phyloP scores from a whole-genome alignment of 2,113 vertebrate genomes.

The Melanotaenia duboulayi region DNA sequence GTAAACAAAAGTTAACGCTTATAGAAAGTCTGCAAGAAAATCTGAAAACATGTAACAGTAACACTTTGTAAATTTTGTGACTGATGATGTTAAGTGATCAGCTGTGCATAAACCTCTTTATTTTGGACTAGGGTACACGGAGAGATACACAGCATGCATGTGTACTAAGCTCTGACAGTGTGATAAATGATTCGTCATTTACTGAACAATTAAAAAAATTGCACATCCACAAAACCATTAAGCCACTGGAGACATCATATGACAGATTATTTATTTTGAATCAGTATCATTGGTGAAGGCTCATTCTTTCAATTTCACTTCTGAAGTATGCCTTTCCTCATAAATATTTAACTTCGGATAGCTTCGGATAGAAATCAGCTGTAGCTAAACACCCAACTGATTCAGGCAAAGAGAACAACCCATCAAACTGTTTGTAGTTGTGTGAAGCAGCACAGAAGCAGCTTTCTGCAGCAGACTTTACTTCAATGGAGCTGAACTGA shows the following conservation, averaged over 20 bases:
- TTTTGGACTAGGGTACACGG: no score
- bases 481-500: no score
- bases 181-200: neutral
- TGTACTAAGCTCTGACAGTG: neutral
- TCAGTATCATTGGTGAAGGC: slow-evolving; percentile 1
- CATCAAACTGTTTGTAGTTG: neutral
- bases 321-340: neutral
- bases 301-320: slow-evolving; percentile 3
- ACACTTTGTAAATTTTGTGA: no score
- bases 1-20: neutral
- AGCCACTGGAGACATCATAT: slow-evolving; percentile 6
- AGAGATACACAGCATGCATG: no score
- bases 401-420: neutral
- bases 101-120: no score
- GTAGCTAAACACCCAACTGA: neutral
- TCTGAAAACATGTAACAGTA: neutral
- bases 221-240: neutral
- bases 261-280: slow-evolving; percentile 10
- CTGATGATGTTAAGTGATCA: no score
- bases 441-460: neutral
- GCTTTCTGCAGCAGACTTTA: neutral
- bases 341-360: neutral
- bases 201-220: neutral
- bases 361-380: slow-evolving; percentile 7
- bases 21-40: neutral